Evolutionary conservation across 2,888 invertebrate genomes (phyloP).

Genomic region (Theretra japonica): DNA sequence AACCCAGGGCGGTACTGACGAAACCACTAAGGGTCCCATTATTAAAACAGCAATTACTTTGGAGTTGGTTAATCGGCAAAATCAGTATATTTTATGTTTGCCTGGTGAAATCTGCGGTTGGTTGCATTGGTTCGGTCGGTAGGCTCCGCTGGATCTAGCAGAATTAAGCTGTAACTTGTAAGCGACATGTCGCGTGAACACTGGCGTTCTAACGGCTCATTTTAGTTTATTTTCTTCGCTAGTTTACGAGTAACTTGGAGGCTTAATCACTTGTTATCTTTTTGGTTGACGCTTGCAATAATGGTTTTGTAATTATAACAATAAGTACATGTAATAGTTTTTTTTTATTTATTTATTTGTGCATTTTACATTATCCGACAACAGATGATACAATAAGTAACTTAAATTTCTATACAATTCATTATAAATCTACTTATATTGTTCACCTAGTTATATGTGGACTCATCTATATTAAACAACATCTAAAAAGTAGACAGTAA

Average conservation of each 20-base stretch:
- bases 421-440: too few species aligned
- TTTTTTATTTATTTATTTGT: too few species aligned
- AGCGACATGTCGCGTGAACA: background rate
- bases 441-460: too few species aligned
- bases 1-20: background rate
- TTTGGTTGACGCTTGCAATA: too few species aligned
- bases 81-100: background rate
- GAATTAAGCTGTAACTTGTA: background rate
- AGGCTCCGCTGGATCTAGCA: background rate
- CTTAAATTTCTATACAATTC: too few species aligned
- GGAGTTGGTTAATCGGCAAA: background rate
- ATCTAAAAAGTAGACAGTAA: too few species aligned
- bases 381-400: too few species aligned
- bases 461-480: too few species aligned
- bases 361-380: too few species aligned
- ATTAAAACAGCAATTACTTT: slow-evolving; percentile 10
- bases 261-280: background rate
- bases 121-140: background rate
- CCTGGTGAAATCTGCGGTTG: background rate
- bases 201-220: background rate
- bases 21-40: background rate
- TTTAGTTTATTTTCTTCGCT: background rate
- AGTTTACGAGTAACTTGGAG: background rate
- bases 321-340: too few species aligned
- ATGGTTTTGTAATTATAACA: too few species aligned